Evolutionary conservation across 2,113 vertebrate species (phyloP).

Genomic region (Forbesichthys papilliferus): DNA sequence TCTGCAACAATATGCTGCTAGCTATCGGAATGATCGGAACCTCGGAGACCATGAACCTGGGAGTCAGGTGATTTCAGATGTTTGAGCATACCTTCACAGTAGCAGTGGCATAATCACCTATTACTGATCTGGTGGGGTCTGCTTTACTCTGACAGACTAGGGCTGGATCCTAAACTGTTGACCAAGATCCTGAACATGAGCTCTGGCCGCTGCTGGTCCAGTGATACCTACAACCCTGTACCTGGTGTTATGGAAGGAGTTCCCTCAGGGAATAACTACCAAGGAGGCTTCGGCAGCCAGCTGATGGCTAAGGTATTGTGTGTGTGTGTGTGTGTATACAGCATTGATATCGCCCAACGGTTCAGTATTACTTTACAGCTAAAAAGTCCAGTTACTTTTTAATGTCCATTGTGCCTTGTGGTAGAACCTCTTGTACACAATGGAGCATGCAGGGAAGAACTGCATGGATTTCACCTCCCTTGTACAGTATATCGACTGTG

Average conservation of each 20-base stretch:
- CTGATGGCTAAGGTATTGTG: constrained; percentile 93
- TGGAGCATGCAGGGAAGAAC: too few species aligned
- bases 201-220: constrained; percentile 98
- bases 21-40: constrained; percentile 98
- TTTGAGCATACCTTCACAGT: too few species aligned
- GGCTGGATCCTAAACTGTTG: constrained; percentile 96
- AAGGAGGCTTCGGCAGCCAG: constrained; percentile 93
- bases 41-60: constrained; percentile 96
- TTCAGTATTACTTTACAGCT: too few species aligned
- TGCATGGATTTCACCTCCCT: too few species aligned
- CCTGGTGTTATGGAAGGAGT: constrained; percentile 99
- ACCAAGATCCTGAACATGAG: constrained; percentile 98
- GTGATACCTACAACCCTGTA: constrained; percentile 96
- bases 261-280: constrained; percentile 96
- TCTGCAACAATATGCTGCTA: constrained; percentile 99
- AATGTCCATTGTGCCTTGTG: too few species aligned
- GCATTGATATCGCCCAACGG: background rate
- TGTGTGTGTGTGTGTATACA: background rate
- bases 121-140: background rate
- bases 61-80: constrained; percentile 85
- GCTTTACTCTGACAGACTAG: constrained; percentile 85
- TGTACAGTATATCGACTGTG: too few species aligned
- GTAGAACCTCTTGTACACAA: too few species aligned
- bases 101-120: background rate
- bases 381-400: too few species aligned